Evolutionary conservation across 2,797 vertebrate species (phyloP), one percentile per base, ranked within the genome.

Genomic region (Diplodus puntazzo): DNA sequence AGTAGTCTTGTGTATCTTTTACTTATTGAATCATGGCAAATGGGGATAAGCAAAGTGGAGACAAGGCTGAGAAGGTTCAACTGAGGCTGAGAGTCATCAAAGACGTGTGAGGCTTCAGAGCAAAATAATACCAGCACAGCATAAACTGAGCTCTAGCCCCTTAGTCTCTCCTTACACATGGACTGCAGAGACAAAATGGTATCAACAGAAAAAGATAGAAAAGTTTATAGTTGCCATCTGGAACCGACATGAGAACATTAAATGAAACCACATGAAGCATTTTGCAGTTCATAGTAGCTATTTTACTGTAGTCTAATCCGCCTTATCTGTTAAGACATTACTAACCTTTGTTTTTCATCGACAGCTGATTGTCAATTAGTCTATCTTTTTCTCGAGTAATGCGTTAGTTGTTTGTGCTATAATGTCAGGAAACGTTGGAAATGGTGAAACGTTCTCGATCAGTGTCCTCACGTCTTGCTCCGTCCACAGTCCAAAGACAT

Each of bases 21-120:
- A 77, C 59, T 83, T 66, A 76, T 48, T 75, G 45, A 85, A 80
- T 58, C 50, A 65, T 49, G 62, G 67, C 10, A 65, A 66, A 18
- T 61, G 43, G 25, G 58, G 61, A 72, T 54, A 69, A 74, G 46
- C 25, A 54, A 55, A 65, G 20, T 2, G 16, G 43, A 68, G 70
- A 75, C n/a, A 39, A 59, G 27, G 25, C 11, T 46, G 58, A 75
- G 45, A 59, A 45, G 60, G 53, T 77, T 80, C 34, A 55, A 13
- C 48, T 73, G 45, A 75, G 30, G 63, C 43, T 68, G 12, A 14
- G 30, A 69, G 73, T 18, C 42, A 30, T 39, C 23, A 27, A 9
- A 30, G 65, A 69, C 57, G 74, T 69, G 61, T 25, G 66, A 72
- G 16, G 30, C 20, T 50, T 13, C 42, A 67, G 67, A 61, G 45